phyloP scores from a whole-genome alignment of 2,888 invertebrate species.

The Microctonus hyperodae region DNA sequence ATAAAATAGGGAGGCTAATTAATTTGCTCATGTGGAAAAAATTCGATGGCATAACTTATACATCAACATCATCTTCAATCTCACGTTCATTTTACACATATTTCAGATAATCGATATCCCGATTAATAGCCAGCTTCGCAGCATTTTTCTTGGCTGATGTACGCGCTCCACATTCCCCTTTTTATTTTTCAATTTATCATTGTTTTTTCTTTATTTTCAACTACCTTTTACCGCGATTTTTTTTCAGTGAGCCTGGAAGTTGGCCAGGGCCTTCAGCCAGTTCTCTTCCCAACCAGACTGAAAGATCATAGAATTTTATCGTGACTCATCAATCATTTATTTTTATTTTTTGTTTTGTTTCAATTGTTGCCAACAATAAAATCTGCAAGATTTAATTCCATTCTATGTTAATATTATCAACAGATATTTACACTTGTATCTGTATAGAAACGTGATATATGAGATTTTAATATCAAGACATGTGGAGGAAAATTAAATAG shows the following conservation, averaged over 20 bases:
- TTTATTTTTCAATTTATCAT: constrained; percentile 10
- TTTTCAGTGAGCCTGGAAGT: constrained; percentile 45
- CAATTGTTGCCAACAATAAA: constrained; percentile 5
- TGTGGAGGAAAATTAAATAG: too few relatives aligned
- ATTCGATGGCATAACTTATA: too few relatives aligned
- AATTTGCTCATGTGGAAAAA: too few relatives aligned
- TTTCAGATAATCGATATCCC: constrained; percentile 29
- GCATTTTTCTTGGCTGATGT: constrained; percentile 25
- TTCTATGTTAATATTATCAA: neutral
- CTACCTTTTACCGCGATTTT: constrained; percentile 25
- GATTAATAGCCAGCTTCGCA: constrained; percentile 25
- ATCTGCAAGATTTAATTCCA: too few relatives aligned
- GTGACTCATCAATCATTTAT: constrained; percentile 40
- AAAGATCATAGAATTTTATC: constrained; percentile 46
- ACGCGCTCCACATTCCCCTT: constrained; percentile 1
- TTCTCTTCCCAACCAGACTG: constrained; percentile 13
- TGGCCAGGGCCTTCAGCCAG: constrained; percentile 51
- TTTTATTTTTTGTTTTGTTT: neutral
- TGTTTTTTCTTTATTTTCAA: neutral
- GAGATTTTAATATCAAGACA: neutral
- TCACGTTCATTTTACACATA: constrained; percentile 17
- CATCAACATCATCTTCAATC: too few relatives aligned
- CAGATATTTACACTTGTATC: neutral
- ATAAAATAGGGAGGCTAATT: too few relatives aligned
- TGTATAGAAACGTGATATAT: neutral